Base-by-base conservation (phyloP, 1,140 invertebrate species). In the Manduca sexta region DNA sequence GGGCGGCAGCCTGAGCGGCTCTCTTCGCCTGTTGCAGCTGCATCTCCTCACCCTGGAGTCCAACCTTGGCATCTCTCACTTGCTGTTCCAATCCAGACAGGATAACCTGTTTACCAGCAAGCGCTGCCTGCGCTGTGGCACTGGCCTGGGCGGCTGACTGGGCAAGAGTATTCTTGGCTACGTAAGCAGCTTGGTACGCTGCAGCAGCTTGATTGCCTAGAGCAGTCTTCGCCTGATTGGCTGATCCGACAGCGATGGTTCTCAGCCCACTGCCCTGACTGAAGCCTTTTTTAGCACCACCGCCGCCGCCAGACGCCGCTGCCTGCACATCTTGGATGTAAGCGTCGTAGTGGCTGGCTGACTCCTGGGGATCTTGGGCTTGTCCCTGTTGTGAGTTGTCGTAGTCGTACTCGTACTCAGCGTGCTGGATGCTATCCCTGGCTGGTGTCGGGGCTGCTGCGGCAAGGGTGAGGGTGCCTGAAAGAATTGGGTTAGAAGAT, bases 151-250 rank as follows among this genome's bases (percentile, higher is more conserved):
- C 90, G 0, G 91, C 91, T 2, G 90, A 88, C 61, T 92, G 91
- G 5, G 91, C 91, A 37, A 93, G 59, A 0, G 89, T 91, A 57
- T 92, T 93, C 73, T 93, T 93, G 0, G 91, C 91, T 0, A 90
- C 87, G 59, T 90, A 93, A 1, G 91, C 91, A 0, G 91, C 91
- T 68, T 92, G 91, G 38, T 88, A 87, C 1, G 89, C 91, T 1
- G 91, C 91, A 0, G 89, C 87, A 14, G 90, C 88, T 60, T 92
- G 91, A 58, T 89, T 91, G 5, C 87, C 87, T 0, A 92, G 82
- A 12, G 91, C 90, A 41, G 88, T 91, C 51, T 90, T 88, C 1
- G 93, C 93, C 60, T 92, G 90, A 66, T 93, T 91, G 1, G 91
- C 92, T 0, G 92, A 93, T 2, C 92, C 92, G 3, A 84, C 76